phyloP scores from a whole-genome alignment of 2,113 vertebrate genomes.

The Tachysurus vachellii region DNA sequence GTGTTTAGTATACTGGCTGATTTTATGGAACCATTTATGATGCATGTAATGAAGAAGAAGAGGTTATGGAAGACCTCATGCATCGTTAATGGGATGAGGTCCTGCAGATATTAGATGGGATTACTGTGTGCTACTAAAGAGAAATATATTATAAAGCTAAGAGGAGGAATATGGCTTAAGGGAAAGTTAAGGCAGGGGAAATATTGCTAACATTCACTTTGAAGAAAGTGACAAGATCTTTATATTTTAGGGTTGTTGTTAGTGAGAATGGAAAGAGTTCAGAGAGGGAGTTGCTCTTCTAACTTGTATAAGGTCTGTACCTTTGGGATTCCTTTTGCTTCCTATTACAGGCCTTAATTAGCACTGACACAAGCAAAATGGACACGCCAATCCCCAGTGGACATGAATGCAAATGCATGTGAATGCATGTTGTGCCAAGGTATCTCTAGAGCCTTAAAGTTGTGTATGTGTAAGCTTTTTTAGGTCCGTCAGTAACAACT shows the following conservation, averaged over 20 bases:
- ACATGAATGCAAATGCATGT: slow-evolving; percentile 10
- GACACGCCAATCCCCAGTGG: slow-evolving; percentile 16
- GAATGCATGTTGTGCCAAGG: slow-evolving; percentile 15
- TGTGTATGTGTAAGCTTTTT: slow-evolving; percentile 26
- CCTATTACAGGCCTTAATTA: slow-evolving; percentile 38
- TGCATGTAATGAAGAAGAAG: slow-evolving; percentile 25
- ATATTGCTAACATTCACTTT: neutral
- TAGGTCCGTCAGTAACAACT: slow-evolving; percentile 31
- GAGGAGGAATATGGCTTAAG: neutral
- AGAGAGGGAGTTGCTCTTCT: neutral
- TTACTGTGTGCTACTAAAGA: neutral
- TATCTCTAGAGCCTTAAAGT: neutral
- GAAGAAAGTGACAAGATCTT: neutral
- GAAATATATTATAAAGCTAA: neutral
- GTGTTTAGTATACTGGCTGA: neutral
- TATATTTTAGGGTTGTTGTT: neutral
- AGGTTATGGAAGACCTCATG: neutral
- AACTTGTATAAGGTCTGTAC: neutral
- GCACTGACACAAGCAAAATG: slow-evolving; percentile 39
- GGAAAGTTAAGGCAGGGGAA: neutral
- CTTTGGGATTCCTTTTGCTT: slow-evolving; percentile 16
- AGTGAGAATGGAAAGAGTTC: neutral
- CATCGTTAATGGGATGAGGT: neutral
- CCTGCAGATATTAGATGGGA: neutral
- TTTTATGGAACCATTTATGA: slow-evolving; percentile 22